Conservation (phyloP, 2,797 vertebrate genomes). For the Aselliscus stoliczkanus region DNA sequence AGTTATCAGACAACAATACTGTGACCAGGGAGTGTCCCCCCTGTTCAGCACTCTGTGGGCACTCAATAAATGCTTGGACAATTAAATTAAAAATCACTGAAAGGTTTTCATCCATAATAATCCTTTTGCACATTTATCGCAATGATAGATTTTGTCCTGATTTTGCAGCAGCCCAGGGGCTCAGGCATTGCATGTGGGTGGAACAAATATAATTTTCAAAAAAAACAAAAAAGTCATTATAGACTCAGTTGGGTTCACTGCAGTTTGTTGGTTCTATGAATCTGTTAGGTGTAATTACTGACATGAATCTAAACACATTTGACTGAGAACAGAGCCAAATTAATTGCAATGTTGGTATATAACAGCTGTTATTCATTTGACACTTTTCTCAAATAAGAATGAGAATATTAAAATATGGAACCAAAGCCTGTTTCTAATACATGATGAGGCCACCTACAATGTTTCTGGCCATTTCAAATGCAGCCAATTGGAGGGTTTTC, state of each 20-base stretch:
- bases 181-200: not conserved
- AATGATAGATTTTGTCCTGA: constrained; percentile 51
- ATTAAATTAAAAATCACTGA: constrained; percentile 48
- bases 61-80: constrained; percentile 32
- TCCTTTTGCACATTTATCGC: constrained; percentile 5
- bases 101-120: constrained; percentile 31
- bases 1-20: not conserved
- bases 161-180: constrained; percentile 11
- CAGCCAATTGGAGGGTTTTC: constrained; percentile 9
- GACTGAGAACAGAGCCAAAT: constrained; percentile 34
- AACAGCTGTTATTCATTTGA: constrained; percentile 45
- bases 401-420: constrained; percentile 47
- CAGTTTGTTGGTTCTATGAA: constrained; percentile 43
- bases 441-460: not conserved
- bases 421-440: constrained; percentile 44
- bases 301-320: constrained; percentile 34
- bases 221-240: constrained; percentile 38
- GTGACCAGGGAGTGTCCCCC: not conserved
- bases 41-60: not conserved
- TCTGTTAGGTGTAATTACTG: constrained; percentile 61
- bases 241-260: constrained; percentile 37
- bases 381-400: constrained; percentile 37
- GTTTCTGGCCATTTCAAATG: constrained; percentile 17
- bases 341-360: constrained; percentile 13
- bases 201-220: constrained; percentile 15